Evolutionary conservation across 1,140 invertebrate species (phyloP), one percentile per base, ranked within the genome.

Genomic region (Saccostrea echinata): DNA sequence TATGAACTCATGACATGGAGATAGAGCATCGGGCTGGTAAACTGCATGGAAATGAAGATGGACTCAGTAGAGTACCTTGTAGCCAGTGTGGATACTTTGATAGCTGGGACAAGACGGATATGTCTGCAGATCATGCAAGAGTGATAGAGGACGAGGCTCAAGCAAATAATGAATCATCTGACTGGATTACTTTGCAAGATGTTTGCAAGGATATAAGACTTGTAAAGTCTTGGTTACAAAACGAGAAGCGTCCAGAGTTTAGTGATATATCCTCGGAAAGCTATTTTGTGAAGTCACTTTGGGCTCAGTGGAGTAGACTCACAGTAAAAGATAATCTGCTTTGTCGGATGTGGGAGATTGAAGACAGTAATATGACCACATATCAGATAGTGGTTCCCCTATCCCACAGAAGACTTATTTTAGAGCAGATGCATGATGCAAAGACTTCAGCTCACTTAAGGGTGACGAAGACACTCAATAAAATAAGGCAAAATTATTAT

Each of bases 1-100:
- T 93, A 52, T 84, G 90, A 43, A n/a, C 55, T 16, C 94, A 88
- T 89, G 84, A 92, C 52, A 89, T 93, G 57, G 85, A 92, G 16
- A 88, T 93, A 51, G 21, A 35, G 80, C 88, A 93, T 88, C 12
- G 90, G 21, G 43, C 84, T 61, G 93, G 92, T 1, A 57, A 85
- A 83, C 85, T 33, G 21, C 91, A 93, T 84, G 30, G 24, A 0
- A 92, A 93, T 80, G 92, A 90, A 11, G 92, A 93, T 76, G 85
- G 86, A 9, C 30, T 93, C 27, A 90, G 86, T 18, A 51, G 92
- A 82, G 21, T 27, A 6, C 84, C 85, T 9, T 83, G 43, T 82
- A 35, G 12, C 13, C 86, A 87, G n/a, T 84, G 64, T 33, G 81
- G 82, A 33, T 35, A 55, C 18, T 82, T 33, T 33, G 18, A 55